Evolutionary conservation across 2,113 vertebrate species (phyloP).

Genomic region (Shinisaurus crocodilurus): DNA sequence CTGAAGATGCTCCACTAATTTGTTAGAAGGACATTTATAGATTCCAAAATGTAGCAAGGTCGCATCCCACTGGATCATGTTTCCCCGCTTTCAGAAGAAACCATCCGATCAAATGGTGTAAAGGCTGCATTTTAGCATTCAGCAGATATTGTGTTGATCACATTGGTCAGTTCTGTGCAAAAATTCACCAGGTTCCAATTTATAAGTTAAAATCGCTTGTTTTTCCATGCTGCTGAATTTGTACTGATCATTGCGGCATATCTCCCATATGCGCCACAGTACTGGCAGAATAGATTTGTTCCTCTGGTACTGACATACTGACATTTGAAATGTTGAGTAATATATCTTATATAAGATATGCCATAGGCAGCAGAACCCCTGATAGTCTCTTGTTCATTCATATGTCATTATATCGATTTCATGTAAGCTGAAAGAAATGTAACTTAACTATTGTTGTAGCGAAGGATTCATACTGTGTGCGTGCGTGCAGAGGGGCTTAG

Average conservation of each 20-base stretch:
- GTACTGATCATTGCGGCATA: background rate
- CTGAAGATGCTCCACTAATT: constrained; percentile 16
- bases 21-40: constrained; percentile 7
- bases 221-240: background rate
- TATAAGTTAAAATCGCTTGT: background rate
- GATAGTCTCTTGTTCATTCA: background rate
- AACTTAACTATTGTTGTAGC: background rate
- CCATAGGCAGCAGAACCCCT: background rate
- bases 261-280: background rate
- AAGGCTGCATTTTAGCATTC: constrained; percentile 4
- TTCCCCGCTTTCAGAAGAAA: background rate
- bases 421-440: background rate
- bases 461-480: background rate
- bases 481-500: background rate
- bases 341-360: background rate
- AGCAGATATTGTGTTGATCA: background rate
- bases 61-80: background rate
- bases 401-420: background rate
- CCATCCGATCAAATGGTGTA: background rate
- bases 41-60: background rate
- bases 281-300: background rate
- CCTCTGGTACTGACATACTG: background rate
- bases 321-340: background rate
- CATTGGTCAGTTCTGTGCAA: background rate
- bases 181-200: background rate